Evolutionary conservation across 2,797 vertebrate genomes (phyloP).

Genomic region (Eospalax fontanierii): DNA sequence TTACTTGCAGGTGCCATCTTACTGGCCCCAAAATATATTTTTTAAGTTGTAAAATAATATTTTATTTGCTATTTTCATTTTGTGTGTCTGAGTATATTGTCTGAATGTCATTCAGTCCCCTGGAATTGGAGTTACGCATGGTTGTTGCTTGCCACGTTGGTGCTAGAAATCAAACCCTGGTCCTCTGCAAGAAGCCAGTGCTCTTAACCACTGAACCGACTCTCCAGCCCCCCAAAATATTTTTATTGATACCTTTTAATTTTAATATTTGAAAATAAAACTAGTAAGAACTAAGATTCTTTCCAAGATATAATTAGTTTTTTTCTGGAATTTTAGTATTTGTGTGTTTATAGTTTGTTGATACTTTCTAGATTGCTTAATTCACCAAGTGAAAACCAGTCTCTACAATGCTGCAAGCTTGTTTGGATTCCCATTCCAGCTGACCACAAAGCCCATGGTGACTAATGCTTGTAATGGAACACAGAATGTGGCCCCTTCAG

Average conservation of each 20-base stretch:
- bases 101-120: no score
- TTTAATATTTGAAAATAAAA: constrained; percentile 43
- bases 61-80: background rate
- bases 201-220: no score
- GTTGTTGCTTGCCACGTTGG: background rate
- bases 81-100: background rate
- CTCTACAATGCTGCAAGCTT: constrained; percentile 79
- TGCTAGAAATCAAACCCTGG: background rate
- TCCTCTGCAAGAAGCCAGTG: background rate
- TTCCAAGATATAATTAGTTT: constrained; percentile 24
- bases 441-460: constrained; percentile 62
- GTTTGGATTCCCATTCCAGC: constrained; percentile 77
- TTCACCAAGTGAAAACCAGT: constrained; percentile 68
- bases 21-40: no score
- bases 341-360: constrained; percentile 57
- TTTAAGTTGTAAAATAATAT: no score
- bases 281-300: constrained; percentile 60
- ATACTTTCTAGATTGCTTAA: constrained; percentile 80
- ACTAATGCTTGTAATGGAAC: constrained; percentile 73
- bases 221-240: background rate
- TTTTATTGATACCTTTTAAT: constrained; percentile 53
- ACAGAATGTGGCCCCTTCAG: constrained; percentile 64
- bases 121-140: no score
- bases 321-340: constrained; percentile 50
- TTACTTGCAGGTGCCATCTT: no score